Evolutionary conservation across 2,888 invertebrate genomes (phyloP).

Genomic region (Caenorhabditis sp.): DNA sequence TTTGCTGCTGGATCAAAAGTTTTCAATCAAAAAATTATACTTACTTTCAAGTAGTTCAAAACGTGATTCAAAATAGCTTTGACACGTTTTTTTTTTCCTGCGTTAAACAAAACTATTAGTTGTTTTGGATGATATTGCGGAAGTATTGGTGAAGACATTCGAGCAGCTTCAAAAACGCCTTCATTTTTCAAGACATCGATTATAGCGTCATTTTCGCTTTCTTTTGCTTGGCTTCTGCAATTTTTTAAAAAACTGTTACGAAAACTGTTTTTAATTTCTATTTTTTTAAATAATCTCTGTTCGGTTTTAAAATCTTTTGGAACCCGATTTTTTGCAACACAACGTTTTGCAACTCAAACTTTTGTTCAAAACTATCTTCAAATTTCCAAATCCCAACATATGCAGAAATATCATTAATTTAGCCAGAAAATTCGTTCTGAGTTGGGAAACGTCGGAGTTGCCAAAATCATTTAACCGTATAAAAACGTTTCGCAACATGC

Average conservation of each 20-base stretch:
- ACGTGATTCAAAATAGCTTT: slow-evolving; percentile 98
- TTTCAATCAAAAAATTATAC: background rate
- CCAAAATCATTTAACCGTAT: no score
- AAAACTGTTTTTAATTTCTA: no score
- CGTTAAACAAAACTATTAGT: slow-evolving; percentile 97
- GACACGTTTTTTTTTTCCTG: slow-evolving; percentile 97
- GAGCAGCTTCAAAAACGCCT: slow-evolving; percentile 94
- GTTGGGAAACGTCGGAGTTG: no score
- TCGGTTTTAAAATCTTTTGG: no score
- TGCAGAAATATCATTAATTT: no score
- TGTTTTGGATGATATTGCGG: slow-evolving; percentile 99
- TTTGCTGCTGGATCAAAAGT: slow-evolving; percentile 25
- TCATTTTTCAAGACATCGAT: slow-evolving; percentile 66
- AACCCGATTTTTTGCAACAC: no score
- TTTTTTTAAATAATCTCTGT: no score
- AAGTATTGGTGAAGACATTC: slow-evolving; percentile 96
- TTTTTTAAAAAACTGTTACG: no score
- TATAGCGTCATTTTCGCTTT: slow-evolving; percentile 55
- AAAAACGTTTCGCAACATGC: background rate
- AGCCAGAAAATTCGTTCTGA: no score
- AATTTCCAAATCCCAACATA: no score
- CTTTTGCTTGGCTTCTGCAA: slow-evolving; percentile 51
- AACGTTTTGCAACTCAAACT: no score
- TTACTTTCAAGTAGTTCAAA: slow-evolving; percentile 87
- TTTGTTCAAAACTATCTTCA: no score